Evolutionary conservation across 2,113 vertebrate species (phyloP).

Genomic region (Turnix velox): DNA sequence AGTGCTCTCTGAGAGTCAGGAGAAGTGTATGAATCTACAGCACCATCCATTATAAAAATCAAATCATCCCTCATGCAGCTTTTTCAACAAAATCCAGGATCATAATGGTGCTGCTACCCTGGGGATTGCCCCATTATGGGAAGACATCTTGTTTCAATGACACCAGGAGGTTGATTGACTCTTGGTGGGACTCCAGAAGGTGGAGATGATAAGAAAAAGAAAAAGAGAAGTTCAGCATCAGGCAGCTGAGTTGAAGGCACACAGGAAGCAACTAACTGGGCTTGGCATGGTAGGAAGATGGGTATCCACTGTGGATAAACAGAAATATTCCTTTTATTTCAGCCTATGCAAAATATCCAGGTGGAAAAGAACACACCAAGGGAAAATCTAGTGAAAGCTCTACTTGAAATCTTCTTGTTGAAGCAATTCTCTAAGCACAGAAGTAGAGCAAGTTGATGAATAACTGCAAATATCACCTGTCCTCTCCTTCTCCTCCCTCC

Average conservation of each 20-base stretch:
- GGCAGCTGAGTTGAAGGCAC: rapidly evolving
- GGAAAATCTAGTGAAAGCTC: background rate
- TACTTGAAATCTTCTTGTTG: background rate
- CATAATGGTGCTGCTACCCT: background rate
- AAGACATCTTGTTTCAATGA: background rate
- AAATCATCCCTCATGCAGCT: background rate
- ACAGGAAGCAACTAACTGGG: background rate
- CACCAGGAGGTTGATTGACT: background rate
- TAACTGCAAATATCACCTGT: background rate
- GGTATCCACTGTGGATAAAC: background rate
- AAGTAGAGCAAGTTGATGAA: background rate
- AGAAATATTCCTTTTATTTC: background rate
- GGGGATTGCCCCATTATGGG: background rate
- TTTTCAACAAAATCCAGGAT: background rate
- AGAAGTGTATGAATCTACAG: background rate
- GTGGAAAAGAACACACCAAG: background rate
- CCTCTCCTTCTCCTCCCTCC: background rate
- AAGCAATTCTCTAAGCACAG: background rate
- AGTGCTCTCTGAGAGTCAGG: background rate
- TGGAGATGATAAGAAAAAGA: background rate
- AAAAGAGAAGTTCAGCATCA: background rate
- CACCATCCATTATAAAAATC: constrained; percentile 14
- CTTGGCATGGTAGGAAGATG: background rate
- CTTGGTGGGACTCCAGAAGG: background rate
- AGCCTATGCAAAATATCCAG: background rate